phyloP scores from a whole-genome alignment of 2,113 vertebrate genomes.

The Oreamnos americanus region DNA sequence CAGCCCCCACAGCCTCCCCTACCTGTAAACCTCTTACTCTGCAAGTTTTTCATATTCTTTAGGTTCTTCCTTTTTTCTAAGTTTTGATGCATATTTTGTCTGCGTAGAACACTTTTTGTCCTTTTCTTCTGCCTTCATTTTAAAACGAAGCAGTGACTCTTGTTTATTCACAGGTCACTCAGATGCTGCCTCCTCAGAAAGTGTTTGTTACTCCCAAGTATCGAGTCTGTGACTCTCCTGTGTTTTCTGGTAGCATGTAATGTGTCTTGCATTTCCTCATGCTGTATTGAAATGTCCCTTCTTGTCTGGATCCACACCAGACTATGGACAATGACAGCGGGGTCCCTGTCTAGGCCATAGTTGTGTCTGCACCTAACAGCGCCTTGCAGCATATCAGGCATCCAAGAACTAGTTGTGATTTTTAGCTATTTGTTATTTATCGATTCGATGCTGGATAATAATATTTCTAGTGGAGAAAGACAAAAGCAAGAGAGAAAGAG shows the following conservation, averaged over 20 bases:
- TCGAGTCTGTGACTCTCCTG: not conserved
- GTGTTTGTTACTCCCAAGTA: not conserved
- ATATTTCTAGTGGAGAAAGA: not conserved
- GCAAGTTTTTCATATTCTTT: not conserved
- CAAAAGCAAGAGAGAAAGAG: not conserved
- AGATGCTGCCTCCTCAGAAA: not conserved
- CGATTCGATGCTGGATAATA: not conserved
- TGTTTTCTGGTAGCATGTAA: not conserved
- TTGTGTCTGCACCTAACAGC: not conserved
- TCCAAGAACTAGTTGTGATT: not conserved
- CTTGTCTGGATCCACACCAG: not conserved
- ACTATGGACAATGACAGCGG: not conserved
- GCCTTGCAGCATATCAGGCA: not conserved
- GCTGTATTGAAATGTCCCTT: not conserved
- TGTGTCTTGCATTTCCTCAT: not conserved
- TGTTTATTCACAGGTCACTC: not conserved
- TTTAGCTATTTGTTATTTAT: not conserved
- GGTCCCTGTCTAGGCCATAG: not conserved
- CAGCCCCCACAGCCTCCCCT: too few species aligned
- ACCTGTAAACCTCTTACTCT: not conserved
- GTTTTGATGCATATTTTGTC: not conserved
- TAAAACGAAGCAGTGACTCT: not conserved
- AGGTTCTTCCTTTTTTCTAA: not conserved
- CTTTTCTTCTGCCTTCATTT: not conserved
- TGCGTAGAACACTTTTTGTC: not conserved